Conservation (phyloP, 2,797 vertebrate genomes). For the Tolypeutes matacus region DNA sequence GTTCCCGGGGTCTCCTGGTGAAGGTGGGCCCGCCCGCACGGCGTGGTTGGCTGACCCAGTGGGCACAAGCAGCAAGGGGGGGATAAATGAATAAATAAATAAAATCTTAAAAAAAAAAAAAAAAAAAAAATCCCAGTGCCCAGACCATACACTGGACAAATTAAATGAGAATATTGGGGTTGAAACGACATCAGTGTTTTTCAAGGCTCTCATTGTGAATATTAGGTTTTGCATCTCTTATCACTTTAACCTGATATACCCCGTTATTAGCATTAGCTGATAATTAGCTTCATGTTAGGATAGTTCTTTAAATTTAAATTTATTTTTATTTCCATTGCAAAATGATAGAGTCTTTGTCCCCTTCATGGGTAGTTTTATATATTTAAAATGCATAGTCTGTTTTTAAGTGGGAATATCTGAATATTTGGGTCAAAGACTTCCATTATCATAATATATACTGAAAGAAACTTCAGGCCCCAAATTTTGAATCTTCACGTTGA, state of each 20-base stretch:
- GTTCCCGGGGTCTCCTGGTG: too few relatives aligned
- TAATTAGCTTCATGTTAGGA: background rate
- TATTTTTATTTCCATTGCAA: conserved; percentile 19
- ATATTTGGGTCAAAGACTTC: background rate
- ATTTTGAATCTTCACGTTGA: conserved; percentile 56
- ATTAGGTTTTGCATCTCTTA: background rate
- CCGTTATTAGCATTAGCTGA: background rate
- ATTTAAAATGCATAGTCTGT: background rate
- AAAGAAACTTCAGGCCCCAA: background rate
- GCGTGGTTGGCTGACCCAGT: too few relatives aligned
- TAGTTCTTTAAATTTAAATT: background rate
- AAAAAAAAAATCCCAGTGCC: background rate
- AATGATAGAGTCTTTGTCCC: background rate
- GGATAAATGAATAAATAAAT: too few relatives aligned
- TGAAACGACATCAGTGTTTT: background rate
- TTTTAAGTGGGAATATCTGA: conserved; percentile 35
- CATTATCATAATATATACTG: background rate
- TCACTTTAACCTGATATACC: background rate
- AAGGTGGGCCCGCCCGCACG: too few relatives aligned
- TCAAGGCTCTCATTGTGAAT: background rate
- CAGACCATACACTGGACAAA: background rate
- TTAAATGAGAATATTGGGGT: background rate
- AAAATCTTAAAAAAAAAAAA: too few relatives aligned
- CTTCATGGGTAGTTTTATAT: background rate
- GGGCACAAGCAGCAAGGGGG: too few relatives aligned